Evolutionary conservation across 2,113 vertebrate species (phyloP).

Genomic region (Holacanthus passer): DNA sequence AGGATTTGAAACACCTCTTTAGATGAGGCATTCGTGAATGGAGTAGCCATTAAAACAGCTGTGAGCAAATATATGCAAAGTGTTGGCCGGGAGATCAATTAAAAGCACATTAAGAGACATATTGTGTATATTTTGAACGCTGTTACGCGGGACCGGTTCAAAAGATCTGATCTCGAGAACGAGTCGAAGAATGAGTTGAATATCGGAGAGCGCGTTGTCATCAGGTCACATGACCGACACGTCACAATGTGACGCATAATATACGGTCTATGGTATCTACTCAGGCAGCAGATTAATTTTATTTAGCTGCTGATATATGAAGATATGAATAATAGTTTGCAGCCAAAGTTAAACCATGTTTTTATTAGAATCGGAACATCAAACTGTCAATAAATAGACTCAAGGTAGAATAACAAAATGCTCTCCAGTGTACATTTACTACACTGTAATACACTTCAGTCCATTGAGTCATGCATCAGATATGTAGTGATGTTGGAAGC

Average conservation of each 20-base stretch:
- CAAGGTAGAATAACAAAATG: not conserved
- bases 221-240: not conserved
- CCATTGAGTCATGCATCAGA: not conserved
- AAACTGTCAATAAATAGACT: not conserved
- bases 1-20: not conserved
- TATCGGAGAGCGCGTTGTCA: not conserved
- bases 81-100: rapidly evolving
- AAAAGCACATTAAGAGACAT: rapidly evolving
- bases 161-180: constrained; percentile 20
- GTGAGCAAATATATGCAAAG: not conserved
- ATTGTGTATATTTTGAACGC: not conserved
- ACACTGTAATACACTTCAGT: not conserved
- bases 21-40: rapidly evolving
- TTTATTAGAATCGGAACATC: not conserved
- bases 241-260: no score
- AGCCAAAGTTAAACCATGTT: not conserved
- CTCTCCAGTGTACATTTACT: not conserved
- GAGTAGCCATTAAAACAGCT: not conserved
- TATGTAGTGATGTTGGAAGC: no score
- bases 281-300: not conserved
- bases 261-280: not conserved
- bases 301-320: not conserved
- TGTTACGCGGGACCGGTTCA: rapidly evolving
- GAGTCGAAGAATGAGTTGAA: not conserved
- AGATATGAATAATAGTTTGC: not conserved